phyloP scores from a whole-genome alignment of 2,113 vertebrate genomes.

The Microtus oregoni region DNA sequence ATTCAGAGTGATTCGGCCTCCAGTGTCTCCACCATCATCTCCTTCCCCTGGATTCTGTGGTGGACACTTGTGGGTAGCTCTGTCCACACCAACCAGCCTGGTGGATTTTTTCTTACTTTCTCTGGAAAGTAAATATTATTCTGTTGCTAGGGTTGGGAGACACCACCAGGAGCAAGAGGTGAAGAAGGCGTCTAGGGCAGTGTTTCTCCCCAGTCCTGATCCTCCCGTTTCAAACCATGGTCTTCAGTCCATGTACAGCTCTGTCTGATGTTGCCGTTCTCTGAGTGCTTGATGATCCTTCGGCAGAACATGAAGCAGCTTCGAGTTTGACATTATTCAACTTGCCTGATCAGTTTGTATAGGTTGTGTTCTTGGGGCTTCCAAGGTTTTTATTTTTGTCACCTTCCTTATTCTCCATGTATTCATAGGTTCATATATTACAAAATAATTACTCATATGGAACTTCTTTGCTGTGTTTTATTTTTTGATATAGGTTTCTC shows the following conservation, averaged over 20 bases:
- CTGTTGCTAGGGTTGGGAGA: background rate
- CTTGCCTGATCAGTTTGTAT: background rate
- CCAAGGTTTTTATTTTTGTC: background rate
- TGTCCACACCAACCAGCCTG: background rate
- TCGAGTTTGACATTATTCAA: conserved; percentile 6
- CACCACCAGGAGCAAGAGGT: too few species aligned
- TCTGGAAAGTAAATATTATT: background rate
- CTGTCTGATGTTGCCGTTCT: background rate
- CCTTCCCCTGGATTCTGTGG: background rate
- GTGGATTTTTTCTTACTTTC: background rate
- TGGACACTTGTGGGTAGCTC: background rate
- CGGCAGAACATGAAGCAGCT: background rate
- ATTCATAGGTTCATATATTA: background rate
- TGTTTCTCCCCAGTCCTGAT: background rate
- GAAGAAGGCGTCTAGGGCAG: background rate
- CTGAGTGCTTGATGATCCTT: background rate
- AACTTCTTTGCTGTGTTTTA: background rate
- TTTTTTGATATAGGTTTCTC: background rate
- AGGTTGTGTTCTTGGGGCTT: background rate
- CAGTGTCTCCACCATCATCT: background rate
- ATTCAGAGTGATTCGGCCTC: background rate
- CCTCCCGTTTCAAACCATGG: background rate
- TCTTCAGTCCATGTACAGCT: background rate
- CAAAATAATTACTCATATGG: background rate
- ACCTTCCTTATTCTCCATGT: background rate